A percentile compares a stretch with the other conserved stretches of the same genome.
phyloP scores from a whole-genome alignment of 92 coral and sea anemone species.

The Bergia sp. region DNA sequence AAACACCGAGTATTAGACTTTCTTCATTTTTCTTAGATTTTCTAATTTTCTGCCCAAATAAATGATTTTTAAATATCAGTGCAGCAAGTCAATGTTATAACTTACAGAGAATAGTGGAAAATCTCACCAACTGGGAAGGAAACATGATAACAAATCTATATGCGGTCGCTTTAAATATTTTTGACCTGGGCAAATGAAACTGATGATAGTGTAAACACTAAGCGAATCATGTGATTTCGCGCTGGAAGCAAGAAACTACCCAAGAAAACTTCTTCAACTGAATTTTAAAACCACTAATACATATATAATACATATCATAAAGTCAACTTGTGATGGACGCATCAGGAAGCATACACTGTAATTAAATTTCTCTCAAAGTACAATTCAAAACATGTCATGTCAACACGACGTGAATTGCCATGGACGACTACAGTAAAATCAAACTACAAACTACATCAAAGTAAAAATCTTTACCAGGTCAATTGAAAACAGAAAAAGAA shows the following conservation, averaged over 20 bases:
- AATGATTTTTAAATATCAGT: not conserved
- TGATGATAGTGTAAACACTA: not conserved
- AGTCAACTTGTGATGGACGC: not conserved
- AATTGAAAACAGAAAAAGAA: not conserved
- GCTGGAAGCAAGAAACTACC: not conserved
- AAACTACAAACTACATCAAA: not conserved
- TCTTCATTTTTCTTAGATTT: not conserved
- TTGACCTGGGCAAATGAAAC: not conserved
- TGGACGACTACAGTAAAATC: not conserved
- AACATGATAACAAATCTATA: not conserved
- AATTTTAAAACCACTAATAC: constrained; percentile 20
- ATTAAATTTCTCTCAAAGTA: constrained; percentile 29
- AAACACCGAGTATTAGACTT: not conserved
- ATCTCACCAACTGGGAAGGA: constrained; percentile 24
- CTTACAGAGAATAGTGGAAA: not conserved
- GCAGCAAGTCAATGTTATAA: not conserved
- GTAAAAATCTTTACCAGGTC: not conserved
- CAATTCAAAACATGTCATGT: constrained; percentile 13
- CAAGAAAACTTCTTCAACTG: not conserved
- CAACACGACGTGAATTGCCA: not conserved
- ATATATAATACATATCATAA: constrained; percentile 3
- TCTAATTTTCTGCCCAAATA: not conserved
- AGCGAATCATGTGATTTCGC: not conserved
- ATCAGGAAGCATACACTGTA: constrained; percentile 13
- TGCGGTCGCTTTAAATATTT: not conserved